These are phyloP conservation scores for Chironomus tepperi DNA, from an alignment of 1,140 invertebrate genomes.

Conservation along the genomic window DNA sequence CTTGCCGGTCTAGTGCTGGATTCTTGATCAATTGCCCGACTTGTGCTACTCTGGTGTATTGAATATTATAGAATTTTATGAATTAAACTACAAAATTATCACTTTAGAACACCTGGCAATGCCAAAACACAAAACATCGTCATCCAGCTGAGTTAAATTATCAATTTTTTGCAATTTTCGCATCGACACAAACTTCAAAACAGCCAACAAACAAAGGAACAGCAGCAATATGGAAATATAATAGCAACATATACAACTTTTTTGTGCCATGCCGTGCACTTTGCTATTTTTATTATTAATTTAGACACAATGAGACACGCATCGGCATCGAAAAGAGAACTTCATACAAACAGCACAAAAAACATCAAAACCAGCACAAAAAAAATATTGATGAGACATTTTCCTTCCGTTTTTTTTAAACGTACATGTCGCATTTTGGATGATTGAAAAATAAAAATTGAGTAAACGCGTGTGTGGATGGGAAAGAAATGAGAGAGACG, in stretches of 20 bases:
- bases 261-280: slow-evolving; percentile 11
- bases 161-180: no score
- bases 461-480: no score
- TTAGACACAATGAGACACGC: not conserved
- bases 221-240: not conserved
- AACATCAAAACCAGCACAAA: not conserved
- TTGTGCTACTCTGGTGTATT: no score
- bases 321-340: not conserved
- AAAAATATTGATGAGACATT: not conserved
- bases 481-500: not conserved
- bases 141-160: no score
- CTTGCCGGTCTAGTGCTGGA: no score
- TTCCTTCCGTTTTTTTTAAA: not conserved
- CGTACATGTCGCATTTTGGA: not conserved
- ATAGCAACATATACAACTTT: not conserved
- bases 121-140: no score
- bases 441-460: not conserved
- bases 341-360: not conserved
- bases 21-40: no score
- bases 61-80: no score
- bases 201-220: not conserved
- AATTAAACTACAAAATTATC: no score
- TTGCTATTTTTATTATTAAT: not conserved
- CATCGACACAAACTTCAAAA: not conserved
- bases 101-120: no score